A percentile compares a stretch with the other conserved stretches of the same genome.
Conservation (phyloP, 2,797 vertebrate genomes). For the Paguma larvata region DNA sequence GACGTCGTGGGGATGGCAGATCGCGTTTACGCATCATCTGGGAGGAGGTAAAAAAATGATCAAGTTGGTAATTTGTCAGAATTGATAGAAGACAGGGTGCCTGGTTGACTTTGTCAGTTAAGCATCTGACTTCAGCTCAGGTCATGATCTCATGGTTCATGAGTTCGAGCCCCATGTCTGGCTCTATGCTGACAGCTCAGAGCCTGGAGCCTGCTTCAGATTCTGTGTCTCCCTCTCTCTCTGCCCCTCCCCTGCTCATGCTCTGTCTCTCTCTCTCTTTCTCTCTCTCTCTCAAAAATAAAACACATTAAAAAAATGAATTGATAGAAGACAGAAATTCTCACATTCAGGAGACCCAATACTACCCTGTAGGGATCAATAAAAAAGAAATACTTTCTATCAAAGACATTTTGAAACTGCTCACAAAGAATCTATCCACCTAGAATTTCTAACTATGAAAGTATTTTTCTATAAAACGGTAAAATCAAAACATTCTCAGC, state of each 20-base stretch:
- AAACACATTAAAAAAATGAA: neutral
- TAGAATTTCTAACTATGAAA: neutral
- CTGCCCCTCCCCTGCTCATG: no score
- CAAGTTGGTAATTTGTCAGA: neutral
- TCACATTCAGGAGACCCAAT: neutral
- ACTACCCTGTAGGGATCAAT: no score
- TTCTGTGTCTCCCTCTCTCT: no score
- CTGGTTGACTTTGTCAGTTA: no score
- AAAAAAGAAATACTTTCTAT: neutral
- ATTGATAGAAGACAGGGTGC: neutral
- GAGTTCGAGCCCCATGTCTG: no score
- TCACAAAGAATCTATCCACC: neutral
- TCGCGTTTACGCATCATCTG: neutral
- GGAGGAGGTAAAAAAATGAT: neutral
- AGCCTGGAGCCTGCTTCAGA: no score
- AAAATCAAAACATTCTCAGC: neutral
- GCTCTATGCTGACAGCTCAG: no score
- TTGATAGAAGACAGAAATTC: neutral
- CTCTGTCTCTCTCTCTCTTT: no score
- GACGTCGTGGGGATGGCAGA: accelerated
- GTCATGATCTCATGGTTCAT: no score
- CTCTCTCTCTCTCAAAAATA: no score
- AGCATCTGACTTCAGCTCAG: no score
- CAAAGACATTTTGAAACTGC: neutral
- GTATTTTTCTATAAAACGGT: neutral